Base-by-base conservation (phyloP, 2,888 invertebrate species). In the Acanthosepion lycidas region DNA sequence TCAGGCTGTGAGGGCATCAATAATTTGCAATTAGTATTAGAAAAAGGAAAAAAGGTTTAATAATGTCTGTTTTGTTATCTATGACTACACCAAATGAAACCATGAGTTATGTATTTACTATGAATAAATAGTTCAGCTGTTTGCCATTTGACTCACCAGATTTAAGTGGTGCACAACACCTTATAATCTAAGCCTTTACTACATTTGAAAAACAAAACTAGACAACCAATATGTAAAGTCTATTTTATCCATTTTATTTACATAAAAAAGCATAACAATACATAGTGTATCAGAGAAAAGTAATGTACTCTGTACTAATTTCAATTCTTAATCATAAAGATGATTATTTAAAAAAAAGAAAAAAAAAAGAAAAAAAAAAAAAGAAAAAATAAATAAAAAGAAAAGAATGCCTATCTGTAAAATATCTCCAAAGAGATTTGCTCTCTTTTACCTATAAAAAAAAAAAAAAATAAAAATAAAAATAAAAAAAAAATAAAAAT, bases 231-330 rank as follows among this genome's bases (percentile, higher is more conserved):
- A 53, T 51, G 49, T 93, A 93, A 93, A 93, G 49, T 93, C 93
- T 93, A 93, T 93, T 93, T 93, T 93, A 93, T 93, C 93, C 93
- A 93, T 93, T 93, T 93, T 93, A 93, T 93, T 93, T 93, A 93
- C 93, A 93, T 93, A 93, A 93, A 93, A 93, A 93, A 93, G 93
- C 93, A 93, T 93, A 93, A 93, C 93, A 93, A 93, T 93, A 93
- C 93, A 93, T 51, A 93, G 93, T 93, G 93, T 49, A 53, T 93
- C 51, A 93, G 93, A 93, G 93, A 93, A 93, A 93, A 93, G 93
- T 93, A n/a, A 93, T 53, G 93, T 49, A 93, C 93, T 93, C 93
- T 93, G 49, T 53, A 51, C 93, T 93, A 93, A 49, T 93, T 93
- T 93, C 28, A 51, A 53, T 93, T 28, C 51, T 93, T 51, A 51